Percentiles rank a stretch among this genome's conserved stretches.
Conservation (phyloP, 2,888 invertebrate genomes). For the Lithophane ornitopus region DNA sequence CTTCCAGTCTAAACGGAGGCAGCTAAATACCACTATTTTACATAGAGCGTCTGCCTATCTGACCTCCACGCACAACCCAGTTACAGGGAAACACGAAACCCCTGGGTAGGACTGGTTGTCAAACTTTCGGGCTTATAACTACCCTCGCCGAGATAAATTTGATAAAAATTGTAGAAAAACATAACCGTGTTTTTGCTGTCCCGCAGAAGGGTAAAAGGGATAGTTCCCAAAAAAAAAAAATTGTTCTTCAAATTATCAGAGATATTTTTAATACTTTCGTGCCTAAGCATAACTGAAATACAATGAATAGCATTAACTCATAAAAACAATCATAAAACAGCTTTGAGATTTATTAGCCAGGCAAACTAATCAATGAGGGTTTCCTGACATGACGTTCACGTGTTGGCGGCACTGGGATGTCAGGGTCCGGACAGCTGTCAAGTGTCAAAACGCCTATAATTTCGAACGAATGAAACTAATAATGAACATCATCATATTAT, state of each 20-base stretch:
- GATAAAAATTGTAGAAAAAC: background rate
- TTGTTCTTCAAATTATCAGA: constrained; percentile 5
- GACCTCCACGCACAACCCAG: background rate
- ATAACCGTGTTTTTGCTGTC: no score
- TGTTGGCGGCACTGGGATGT: no score
- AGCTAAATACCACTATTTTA: background rate
- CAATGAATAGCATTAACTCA: background rate
- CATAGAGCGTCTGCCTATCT: no score
- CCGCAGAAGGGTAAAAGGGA: background rate
- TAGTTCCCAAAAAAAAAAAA: background rate
- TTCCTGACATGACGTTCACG: no score
- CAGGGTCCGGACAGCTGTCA: no score
- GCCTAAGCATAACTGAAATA: background rate
- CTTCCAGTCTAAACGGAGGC: background rate
- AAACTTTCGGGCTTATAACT: no score
- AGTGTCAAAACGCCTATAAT: no score
- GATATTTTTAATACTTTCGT: background rate
- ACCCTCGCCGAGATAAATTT: background rate
- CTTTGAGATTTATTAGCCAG: no score
- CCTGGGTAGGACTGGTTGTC: background rate
- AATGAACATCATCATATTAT: no score
- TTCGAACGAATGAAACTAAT: no score
- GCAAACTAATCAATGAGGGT: no score
- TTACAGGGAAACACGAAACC: background rate
- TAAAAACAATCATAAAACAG: no score